Conservation (phyloP, 1,140 invertebrate species). For the Chlorops oryzae region DNA sequence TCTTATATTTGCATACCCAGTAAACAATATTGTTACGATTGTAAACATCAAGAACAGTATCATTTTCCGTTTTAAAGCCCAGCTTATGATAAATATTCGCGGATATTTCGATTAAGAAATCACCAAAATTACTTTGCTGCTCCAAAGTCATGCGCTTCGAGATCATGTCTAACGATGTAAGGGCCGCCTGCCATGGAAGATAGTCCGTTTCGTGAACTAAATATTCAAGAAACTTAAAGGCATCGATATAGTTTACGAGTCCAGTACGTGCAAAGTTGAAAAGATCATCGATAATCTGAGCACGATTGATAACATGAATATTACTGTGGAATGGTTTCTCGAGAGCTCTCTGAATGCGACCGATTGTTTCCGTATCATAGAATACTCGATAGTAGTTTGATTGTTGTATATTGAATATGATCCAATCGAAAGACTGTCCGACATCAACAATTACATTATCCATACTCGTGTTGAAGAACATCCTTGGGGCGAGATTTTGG, state of each 20-base stretch:
- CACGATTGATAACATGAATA: conserved; percentile 66
- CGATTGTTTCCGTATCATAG: conserved; percentile 54
- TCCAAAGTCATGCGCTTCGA: conserved; percentile 18
- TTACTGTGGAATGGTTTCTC: conserved; percentile 31
- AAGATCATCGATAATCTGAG: conserved; percentile 71
- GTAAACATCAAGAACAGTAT: conserved; percentile 34
- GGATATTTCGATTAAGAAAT: conserved; percentile 23
- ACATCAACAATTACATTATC: conserved; percentile 20
- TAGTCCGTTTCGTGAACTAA: conserved; percentile 52
- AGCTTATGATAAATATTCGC: conserved; percentile 18
- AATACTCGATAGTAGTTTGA: conserved; percentile 59
- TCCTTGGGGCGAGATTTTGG: conserved; percentile 48
- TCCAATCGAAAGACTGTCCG: conserved; percentile 37
- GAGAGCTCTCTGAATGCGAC: conserved; percentile 48
- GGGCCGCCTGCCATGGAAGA: conserved; percentile 54
- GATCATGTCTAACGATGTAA: conserved; percentile 19
- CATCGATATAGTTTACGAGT: conserved; percentile 49
- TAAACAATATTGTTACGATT: conserved; percentile 41
- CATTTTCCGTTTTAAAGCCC: conserved; percentile 15
- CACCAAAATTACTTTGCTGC: conserved; percentile 23
- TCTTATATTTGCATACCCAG: conserved; percentile 51
- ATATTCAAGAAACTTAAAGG: conserved; percentile 52
- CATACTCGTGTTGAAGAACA: conserved; percentile 47
- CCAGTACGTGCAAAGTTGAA: conserved; percentile 59
- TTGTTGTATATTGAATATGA: conserved; percentile 50